Evolutionary conservation across 2,797 vertebrate genomes (phyloP).

Genomic region (Gambusia yucatana): DNA sequence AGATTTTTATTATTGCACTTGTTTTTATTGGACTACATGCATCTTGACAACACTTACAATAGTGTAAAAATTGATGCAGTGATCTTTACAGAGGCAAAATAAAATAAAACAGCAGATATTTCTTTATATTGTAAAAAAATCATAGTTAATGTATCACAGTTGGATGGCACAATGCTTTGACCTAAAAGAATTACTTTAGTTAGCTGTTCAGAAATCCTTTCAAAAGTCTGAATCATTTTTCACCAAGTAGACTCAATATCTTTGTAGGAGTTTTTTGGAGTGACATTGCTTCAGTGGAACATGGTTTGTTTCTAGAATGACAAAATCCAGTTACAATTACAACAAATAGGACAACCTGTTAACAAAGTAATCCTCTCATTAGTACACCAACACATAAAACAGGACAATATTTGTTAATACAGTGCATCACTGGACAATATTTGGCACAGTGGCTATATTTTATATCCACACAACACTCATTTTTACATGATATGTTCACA

Average conservation of each 20-base stretch:
- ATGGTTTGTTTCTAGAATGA: conserved; percentile 54
- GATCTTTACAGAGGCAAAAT: conserved; percentile 57
- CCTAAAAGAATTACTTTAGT: no score
- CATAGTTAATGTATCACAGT: conserved; percentile 33
- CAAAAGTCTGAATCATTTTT: conserved; percentile 19
- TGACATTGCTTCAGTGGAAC: conserved; percentile 23
- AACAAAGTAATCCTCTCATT: conserved; percentile 53
- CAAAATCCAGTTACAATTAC: conserved; percentile 49
- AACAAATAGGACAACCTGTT: conserved; percentile 46
- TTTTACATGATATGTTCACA: conserved; percentile 56
- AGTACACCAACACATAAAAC: conserved; percentile 56
- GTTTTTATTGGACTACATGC: conserved; percentile 78
- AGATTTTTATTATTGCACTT: conserved; percentile 22
- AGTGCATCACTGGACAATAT: conserved; percentile 47
- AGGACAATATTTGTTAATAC: conserved; percentile 60
- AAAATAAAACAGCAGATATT: conserved; percentile 34
- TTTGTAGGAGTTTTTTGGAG: conserved; percentile 25
- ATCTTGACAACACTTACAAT: conserved; percentile 69
- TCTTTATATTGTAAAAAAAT: conserved; percentile 31
- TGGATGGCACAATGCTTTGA: conserved; percentile 26
- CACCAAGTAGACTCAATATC: conserved; percentile 21
- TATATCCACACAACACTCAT: conserved; percentile 65
- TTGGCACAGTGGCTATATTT: conserved; percentile 59
- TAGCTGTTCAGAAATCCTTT: conserved; percentile 28
- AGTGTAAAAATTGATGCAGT: conserved; percentile 66